Conservation (phyloP, 2,797 vertebrate genomes). For the Ctenosaura bakeri region DNA sequence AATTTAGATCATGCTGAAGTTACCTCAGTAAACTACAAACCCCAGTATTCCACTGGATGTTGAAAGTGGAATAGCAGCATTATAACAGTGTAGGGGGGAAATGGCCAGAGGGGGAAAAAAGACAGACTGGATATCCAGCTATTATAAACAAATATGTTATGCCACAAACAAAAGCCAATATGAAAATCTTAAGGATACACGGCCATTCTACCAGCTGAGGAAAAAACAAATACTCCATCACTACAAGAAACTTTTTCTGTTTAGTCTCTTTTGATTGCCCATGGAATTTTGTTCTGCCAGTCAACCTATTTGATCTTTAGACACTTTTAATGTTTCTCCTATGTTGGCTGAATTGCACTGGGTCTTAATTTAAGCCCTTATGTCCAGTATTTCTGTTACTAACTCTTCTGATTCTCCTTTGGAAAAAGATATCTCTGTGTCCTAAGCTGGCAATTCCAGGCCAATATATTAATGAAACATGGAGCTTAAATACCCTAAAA, state of each 20-base stretch:
- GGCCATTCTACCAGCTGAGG: not conserved
- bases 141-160: not conserved
- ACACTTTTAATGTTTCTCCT: not conserved
- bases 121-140: not conserved
- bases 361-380: not conserved
- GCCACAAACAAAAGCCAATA: not conserved
- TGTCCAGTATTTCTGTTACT: not conserved
- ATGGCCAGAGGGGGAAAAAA: not conserved
- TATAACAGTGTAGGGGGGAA: too few relatives aligned
- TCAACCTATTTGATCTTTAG: too few relatives aligned
- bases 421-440: not conserved
- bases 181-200: not conserved
- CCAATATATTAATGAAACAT: constrained; percentile 12
- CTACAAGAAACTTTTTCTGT: not conserved
- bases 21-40: too few relatives aligned
- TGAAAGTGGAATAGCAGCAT: too few relatives aligned
- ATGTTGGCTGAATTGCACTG: not conserved
- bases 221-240: not conserved
- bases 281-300: not conserved
- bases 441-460: not conserved
- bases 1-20: too few relatives aligned
- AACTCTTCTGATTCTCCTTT: not conserved
- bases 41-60: too few relatives aligned
- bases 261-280: not conserved
- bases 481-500: too few relatives aligned